Evolutionary conservation across 2,888 invertebrate species (phyloP).

Genomic region (Dolomedes plantarius): DNA sequence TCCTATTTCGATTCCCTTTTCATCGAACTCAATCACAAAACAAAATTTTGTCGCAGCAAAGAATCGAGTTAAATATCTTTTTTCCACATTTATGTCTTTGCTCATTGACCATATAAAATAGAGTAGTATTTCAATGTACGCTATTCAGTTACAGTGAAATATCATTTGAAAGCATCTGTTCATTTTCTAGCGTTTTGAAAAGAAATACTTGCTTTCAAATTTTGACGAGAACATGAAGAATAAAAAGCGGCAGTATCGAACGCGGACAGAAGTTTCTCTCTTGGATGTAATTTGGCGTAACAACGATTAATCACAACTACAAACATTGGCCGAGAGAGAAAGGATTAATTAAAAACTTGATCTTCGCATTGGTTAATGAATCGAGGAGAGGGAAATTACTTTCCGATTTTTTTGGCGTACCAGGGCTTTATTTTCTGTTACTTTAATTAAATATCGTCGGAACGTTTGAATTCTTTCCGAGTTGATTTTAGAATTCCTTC

Average conservation of each 20-base stretch:
- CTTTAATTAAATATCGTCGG: constrained; percentile 20
- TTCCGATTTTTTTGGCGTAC: not conserved
- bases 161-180: too few species aligned
- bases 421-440: not conserved
- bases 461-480: constrained; percentile 23
- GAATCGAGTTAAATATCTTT: too few species aligned
- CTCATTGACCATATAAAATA: too few species aligned
- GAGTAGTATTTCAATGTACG: too few species aligned
- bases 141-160: too few species aligned
- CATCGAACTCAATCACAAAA: too few species aligned
- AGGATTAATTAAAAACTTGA: constrained; percentile 29
- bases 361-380: constrained; percentile 30
- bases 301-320: constrained; percentile 32
- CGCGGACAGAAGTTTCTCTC: constrained; percentile 19
- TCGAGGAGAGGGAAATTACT: constrained; percentile 14
- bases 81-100: too few species aligned
- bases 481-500: too few species aligned
- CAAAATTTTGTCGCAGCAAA: too few species aligned
- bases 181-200: too few species aligned
- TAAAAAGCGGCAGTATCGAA: constrained; percentile 5
- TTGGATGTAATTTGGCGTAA: constrained; percentile 29
- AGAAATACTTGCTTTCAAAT: not conserved
- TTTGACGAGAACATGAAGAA: too few species aligned
- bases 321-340: constrained; percentile 12
- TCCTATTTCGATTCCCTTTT: too few species aligned